Base-by-base conservation (phyloP, 2,888 invertebrate species). In the Drosophila kambysellisi region DNA sequence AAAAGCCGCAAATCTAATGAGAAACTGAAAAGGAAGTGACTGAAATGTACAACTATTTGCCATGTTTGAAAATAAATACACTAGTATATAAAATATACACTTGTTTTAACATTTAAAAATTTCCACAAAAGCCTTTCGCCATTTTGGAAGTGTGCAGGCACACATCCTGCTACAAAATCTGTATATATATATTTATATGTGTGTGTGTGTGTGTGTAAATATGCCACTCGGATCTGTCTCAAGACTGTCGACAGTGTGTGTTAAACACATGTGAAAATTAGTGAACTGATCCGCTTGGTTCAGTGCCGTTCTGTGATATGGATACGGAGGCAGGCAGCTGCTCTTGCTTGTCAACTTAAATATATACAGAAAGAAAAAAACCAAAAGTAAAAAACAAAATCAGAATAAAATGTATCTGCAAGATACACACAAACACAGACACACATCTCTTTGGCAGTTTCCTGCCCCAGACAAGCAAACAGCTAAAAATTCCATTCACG, bases 241-340 rank as follows among this genome's bases (percentile, higher is more conserved):
- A 30, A 60, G 76, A 73, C 70, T 81, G 74, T 77, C 83, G 68
- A 65, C 76, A 80, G 69, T 73, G 83, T 85, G 85, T 83, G 86
- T 57, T 73, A 64, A 75, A 76, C 83, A 83, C 77, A 83, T 83
- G 83, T 83, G 86, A 82, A 83, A 82, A 80, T 82, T 69, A 77
- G 67, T 67, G 43, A 61, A 63, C 51, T 57, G 68, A 61, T 29
- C 56, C 43, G 61, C n/a, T 41, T 4, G n/a, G 39, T 69, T 46
- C 63, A 62, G 71, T 51, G 56, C 48, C 57, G 67, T 30, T 29
- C 39, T 43, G 52, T 74, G 74, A 68, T 74, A 67, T 66, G 59
- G 59, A 54, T 70, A 69, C 46, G 37, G 56, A 41, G 57, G 11
- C 70, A 59, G 62, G 73, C 73, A 74, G 74, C 74, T 74, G 74